Base-by-base conservation (phyloP, 2,797 vertebrate genomes). In the Siniperca undulata region DNA sequence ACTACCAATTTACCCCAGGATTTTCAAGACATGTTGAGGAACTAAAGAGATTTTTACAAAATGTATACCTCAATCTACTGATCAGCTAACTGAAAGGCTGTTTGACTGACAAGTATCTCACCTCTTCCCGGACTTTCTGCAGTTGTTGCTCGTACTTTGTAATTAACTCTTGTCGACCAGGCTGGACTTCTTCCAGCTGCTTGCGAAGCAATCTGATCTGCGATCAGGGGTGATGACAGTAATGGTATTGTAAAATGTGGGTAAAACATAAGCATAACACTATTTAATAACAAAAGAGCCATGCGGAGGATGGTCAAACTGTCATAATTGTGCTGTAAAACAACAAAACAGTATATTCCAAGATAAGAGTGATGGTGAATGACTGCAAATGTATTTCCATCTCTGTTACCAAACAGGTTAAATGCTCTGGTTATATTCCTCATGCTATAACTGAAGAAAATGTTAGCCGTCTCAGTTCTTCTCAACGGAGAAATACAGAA, bases 101-200 rank as follows among this genome's bases (percentile, higher is more conserved):
- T 48, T n/a, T 42, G 27, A 69, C 3, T 24, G 59, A 44, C 1
- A 22, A 11, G n/a, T 11, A 20, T 50, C 71, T 83, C 83, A 96
- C 95, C 93, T 96, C 95, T 34, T 95, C 94, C n/a, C 86, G 69
- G 67, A 94, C 89, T 67, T 93, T 96, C 85, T 95, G 96, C 77
- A 99, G 93, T 79, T 98, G 97, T 5, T 97, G 95, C 65, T 99
- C 97, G 42, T 98, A 98, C n/a, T 97, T 97, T 58, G 88, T 12
- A 4, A 94, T 93, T 70, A 97, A 91, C 46, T 96, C 96, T 67
- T 96, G 95, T 79, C 96, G 97, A 75, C 86, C 85, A 50, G 93
- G 87, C 87, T 97, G 96, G 70, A 89, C 73, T 1, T 96, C 95
- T 74, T 96, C 94, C 0, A 97, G 81, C 91, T 97, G 97, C 68